Evolutionary conservation across 2,797 vertebrate species (phyloP), one percentile per base, ranked within the genome.

Genomic region (Sebastes diaconus): DNA sequence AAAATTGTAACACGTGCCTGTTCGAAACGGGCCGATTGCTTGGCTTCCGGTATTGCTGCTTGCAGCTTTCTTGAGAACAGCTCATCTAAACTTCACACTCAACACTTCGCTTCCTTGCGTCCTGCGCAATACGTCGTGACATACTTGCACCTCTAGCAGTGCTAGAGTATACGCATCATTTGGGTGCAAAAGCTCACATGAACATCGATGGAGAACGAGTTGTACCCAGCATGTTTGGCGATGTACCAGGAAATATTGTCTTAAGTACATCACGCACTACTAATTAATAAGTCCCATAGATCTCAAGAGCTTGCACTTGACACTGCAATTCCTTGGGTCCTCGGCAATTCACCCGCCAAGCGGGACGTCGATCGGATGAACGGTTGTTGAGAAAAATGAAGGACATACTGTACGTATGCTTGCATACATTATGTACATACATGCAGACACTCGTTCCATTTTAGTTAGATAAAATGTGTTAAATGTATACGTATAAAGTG

Each of bases 61-160:
- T 46, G 16, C 42, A 18, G 14, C 14, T 46, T 46, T 46, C 42
- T 46, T 20, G 46, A 50, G 46, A 50, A 50, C 46, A 4, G 18
- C 42, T 46, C 42, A 50, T 50, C 16, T 50, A 20, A 50, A 25
- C 22, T 57, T 57, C 12, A 25, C 22, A 25, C 22, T 25, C 22
- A 7, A 57, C 22, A 14, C 12, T 57, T 0, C 9, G 22, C 22
- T 57, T 57, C 54, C 54, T 57, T 7, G 0, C 0, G 12, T 57
- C 54, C 54, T 13, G 11, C 0, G 0, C 22, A 57, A 57, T 57
- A 57, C 12, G 24, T 12, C 54, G 0, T 14, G 24, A 57, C 54
- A 13, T 14, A 25, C 0, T 57, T 57, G 22, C 42, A 46, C 1
- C 42, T 18, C 42, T 46, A 18, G 42, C 42, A 18, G 6, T 18